These are phyloP conservation scores for Rhynchotus rufescens DNA, from an alignment of 2,797 vertebrate species.

Conservation along the genomic window DNA sequence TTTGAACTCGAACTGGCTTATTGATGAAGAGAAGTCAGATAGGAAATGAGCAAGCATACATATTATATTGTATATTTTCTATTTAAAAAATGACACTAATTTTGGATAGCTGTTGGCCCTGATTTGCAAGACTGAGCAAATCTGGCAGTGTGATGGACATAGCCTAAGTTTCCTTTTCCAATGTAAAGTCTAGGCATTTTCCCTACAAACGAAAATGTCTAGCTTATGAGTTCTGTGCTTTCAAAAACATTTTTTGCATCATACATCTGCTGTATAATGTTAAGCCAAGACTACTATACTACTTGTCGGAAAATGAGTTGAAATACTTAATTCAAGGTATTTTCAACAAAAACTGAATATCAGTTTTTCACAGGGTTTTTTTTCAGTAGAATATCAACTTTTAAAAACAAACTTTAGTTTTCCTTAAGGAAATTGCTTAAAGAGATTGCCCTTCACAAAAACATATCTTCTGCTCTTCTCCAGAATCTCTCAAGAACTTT, in stretches of 20 bases:
- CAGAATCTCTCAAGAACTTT: background rate
- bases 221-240: background rate
- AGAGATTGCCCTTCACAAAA: background rate
- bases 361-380: background rate
- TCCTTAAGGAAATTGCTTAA: background rate
- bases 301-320: background rate
- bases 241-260: background rate
- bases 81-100: background rate
- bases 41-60: background rate
- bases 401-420: background rate
- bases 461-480: background rate
- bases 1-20: background rate
- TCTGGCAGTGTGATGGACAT: background rate
- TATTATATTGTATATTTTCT: background rate
- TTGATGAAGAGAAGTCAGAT: background rate
- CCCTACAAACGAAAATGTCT: background rate
- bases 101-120: background rate
- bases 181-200: conserved; percentile 5
- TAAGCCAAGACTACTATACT: background rate
- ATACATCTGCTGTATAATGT: background rate
- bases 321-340: background rate
- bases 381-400: background rate
- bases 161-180: conserved; percentile 4
- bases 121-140: background rate
- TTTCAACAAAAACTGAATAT: background rate